Percentiles rank a stretch among this genome's conserved stretches.
Conservation (phyloP, 2,888 invertebrate genomes). For the Lagria hirta region DNA sequence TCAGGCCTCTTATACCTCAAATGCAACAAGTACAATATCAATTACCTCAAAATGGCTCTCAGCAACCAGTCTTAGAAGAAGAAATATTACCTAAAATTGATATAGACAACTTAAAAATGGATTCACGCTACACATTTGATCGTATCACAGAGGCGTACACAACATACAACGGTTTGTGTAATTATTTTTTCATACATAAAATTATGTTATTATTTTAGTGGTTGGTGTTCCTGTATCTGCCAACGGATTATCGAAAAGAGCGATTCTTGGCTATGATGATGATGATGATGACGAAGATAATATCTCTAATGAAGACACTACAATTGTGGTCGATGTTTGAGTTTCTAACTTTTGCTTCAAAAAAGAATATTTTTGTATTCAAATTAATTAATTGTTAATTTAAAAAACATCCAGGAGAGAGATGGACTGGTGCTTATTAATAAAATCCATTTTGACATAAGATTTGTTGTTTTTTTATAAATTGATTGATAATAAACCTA, state of each 20-base stretch:
- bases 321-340: constrained; percentile 28
- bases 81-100: constrained; percentile 40
- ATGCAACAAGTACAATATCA: constrained; percentile 43
- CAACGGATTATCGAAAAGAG: constrained; percentile 38
- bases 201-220: constrained; percentile 22
- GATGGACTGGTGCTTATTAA: constrained; percentile 22
- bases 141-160: constrained; percentile 36
- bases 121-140: constrained; percentile 35
- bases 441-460: constrained; percentile 9
- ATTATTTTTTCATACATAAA: constrained; percentile 43
- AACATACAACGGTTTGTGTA: constrained; percentile 45
- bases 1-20: constrained; percentile 44
- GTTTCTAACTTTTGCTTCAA: constrained; percentile 8
- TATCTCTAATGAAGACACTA: constrained; percentile 21
- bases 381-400: constrained; percentile 12
- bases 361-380: constrained; percentile 16
- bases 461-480: no score
- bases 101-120: constrained; percentile 39
- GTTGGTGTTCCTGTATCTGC: constrained; percentile 32
- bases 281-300: constrained; percentile 43
- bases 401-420: constrained; percentile 22
- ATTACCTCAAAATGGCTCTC: constrained; percentile 29
- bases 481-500: no score
- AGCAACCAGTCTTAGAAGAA: constrained; percentile 29
- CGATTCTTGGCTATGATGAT: constrained; percentile 40